These are phyloP conservation scores for Sipha maydis DNA, from an alignment of 2,888 invertebrate genomes.

Conservation along the genomic window DNA sequence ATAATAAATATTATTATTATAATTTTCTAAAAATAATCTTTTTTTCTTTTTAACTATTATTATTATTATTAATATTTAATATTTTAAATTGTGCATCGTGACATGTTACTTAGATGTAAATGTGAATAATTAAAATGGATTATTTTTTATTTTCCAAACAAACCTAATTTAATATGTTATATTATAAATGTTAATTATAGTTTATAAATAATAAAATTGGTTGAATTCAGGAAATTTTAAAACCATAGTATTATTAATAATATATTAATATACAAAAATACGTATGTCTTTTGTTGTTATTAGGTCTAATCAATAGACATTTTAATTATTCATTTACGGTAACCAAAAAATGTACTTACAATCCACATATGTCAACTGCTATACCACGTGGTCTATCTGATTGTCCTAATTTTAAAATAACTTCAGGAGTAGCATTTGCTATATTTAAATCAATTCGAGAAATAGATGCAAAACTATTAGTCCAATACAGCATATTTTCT, in stretches of 20 bases:
- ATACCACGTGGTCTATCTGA: conserved; percentile 87
- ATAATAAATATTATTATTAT: too few species aligned
- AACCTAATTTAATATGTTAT: not conserved
- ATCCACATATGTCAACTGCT: conserved; percentile 83
- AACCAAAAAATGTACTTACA: conserved; percentile 66
- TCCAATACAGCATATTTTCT: conserved; percentile 83
- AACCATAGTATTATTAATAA: too few species aligned
- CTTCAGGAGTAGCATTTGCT: conserved; percentile 68
- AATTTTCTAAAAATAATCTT: too few species aligned
- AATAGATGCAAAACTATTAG: conserved; percentile 82
- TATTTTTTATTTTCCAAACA: too few species aligned
- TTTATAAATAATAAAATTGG: too few species aligned
- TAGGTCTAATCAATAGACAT: not conserved
- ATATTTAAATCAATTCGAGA: conserved; percentile 71
- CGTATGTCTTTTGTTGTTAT: not conserved
- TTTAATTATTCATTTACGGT: not conserved
- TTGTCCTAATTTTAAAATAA: conserved; percentile 74
- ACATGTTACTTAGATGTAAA: too few species aligned
- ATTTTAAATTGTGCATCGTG: too few species aligned
- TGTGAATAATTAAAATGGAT: too few species aligned
- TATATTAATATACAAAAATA: too few species aligned
- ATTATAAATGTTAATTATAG: not conserved
- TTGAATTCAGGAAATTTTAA: too few species aligned
- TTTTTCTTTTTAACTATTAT: too few species aligned
- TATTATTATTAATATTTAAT: too few species aligned